Evolutionary conservation across 2,113 vertebrate species (phyloP), one percentile per base, ranked within the genome.

Genomic region (Etheostoma cragini): DNA sequence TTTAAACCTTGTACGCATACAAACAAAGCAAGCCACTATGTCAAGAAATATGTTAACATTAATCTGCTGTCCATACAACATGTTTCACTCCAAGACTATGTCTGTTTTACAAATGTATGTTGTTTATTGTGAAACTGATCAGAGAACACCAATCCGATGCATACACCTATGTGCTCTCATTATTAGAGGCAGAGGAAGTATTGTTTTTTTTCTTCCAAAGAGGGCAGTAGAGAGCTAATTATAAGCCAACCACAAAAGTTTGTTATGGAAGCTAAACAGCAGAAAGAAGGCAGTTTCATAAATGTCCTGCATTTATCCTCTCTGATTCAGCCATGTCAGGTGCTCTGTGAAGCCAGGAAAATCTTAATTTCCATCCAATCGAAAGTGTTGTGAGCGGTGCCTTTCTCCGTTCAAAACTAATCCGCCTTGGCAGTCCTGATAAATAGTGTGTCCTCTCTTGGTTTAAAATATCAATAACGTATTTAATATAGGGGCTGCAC

Each of bases 181-280:
- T 8, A 24, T 6, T 45, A 0, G 13, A 47, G 6, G 5, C 4
- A 5, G 14, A 5, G 0, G 3, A 10, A 19, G 6, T 47, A 3
- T 52, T 57, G 10, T 68, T 60, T 80, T 30, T 30, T 26, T 30
- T 13, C 14, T 4, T 24, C 76, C 56, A 68, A 30, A 65, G 72
- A 26, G 56, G 83, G 87, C 91, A 90, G 81, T 72, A 87, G 49
- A 88, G 62, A 75, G 35, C 61, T 60, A 62, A 17, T 64, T 57
- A 30, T 17, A 26, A 61, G 17, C 6, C 3, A 62, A 70, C n/a
- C 11, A 12, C 22, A 61, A 30, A 14, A 33, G 22, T 65, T 60
- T 69, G 42, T 60, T 54, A 76, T 12, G 76, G 53, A 64, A 33
- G 57, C 8, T 4, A 14, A 24, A 60, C 52, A 74, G 45, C 30